Evolutionary conservation across 2,888 invertebrate species (phyloP), one percentile per base, ranked within the genome.

Genomic region (Colostygia pectinataria): DNA sequence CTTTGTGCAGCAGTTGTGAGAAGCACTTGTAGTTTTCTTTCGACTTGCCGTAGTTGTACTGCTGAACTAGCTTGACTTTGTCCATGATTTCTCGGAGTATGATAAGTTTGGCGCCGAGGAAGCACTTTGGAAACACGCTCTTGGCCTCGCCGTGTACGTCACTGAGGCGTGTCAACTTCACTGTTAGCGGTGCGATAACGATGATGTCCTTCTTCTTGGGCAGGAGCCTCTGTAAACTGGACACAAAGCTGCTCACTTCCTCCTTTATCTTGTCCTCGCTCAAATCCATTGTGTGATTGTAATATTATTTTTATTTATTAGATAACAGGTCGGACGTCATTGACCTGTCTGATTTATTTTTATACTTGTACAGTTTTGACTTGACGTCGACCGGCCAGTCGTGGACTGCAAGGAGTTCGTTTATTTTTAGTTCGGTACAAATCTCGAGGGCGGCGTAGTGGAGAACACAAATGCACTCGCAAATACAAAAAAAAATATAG

Each of bases 141-240:
- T 90, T 90, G 1, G 90, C 83, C 56, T 89, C 89, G 12, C 71
- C 59, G 53, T 90, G 90, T 14, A 90, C 65, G 63, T 86, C 82
- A 61, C 74, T 71, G 12, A 90, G 73, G 36, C 76, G 73, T 44
- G 71, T 75, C 59, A 80, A 55, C 57, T 66, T 76, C 1, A 59
- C 46, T 53, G 70, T 76, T 25, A 66, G 65, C 25, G 77, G 74
- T 48, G 73, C 71, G 13, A 83, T 43, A 27, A 79, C 54, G 7
- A 81, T 67, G 1, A 81, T 57, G 1, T 85, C 80, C 46, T 86
- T 88, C 55, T 82, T 88, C 67, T 73, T 87, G 0, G 90, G 88
- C 15, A 90, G 70, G 15, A 88, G 60, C 55, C 74, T 80, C 57
- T 86, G 85, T 23, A 90, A 65, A 45, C 69, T 83, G 49, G 67